Base-by-base conservation (phyloP, 2,113 vertebrate species). In the Otis tarda region DNA sequence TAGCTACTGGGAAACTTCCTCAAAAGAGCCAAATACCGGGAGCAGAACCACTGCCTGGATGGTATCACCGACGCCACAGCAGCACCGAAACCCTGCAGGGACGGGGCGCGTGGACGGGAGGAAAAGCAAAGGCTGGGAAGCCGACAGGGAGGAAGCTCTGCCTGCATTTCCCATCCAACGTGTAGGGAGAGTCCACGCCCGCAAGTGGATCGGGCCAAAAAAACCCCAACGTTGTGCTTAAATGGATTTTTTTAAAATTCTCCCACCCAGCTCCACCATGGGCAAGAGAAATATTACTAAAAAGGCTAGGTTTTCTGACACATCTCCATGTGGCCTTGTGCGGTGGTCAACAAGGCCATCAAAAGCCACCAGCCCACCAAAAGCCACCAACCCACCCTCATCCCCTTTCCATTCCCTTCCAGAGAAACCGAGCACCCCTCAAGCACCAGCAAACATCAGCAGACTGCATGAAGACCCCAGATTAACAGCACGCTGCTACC, bases 1-100 rank as follows among this genome's bases (percentile, higher is more conserved):
- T 2, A 68, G 37, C 52, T 56, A 71, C 50, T 28, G 75, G 45
- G 78, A 95, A 95, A 79, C 61, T 85, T 85, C 87, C 77, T 70
- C 65, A 17, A 53, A 70, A 33, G n/a, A 83, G 60, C n/a, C 61
- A 13, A 67, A 71, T 9, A 20, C 10, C 0, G 0, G 71, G 55
- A 76, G 65, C 47, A 39, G 70, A 93, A 93, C 73, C 83, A 41
- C 7, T 1, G 9, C n/a, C 22, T 50, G 49, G 28, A 55, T 1
- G 8, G 55, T 43, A 60, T 10, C 71, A 87, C 73, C 0, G 0
- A 49, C 12, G 31, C 50, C 69, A 73, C 18, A 22, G 67, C 65
- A 68, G 68, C 63, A 81, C 73, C 12, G 1, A 64, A 64, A 74
- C 30, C 37, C 2, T 3, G 43, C n/a, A 43, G 68, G 47, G 83